Conservation (phyloP, 1,140 invertebrate species). For the Temnothorax curvispinosus region DNA sequence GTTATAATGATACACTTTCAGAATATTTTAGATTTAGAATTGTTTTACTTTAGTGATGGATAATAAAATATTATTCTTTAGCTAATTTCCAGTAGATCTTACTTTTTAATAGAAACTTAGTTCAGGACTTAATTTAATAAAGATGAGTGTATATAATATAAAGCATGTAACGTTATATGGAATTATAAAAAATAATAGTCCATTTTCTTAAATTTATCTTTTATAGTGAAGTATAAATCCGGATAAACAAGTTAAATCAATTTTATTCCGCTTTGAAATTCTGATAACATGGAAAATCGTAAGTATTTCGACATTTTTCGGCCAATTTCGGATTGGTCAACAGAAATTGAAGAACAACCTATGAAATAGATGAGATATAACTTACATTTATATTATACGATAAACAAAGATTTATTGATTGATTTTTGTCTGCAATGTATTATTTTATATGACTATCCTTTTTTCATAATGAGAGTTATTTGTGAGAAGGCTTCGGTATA, state of each 20-base stretch:
- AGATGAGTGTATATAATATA: no score
- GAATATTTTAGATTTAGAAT: not conserved
- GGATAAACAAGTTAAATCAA: not conserved
- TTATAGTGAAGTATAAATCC: no score
- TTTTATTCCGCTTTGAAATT: not conserved
- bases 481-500: not conserved
- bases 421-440: not conserved
- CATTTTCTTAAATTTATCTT: no score
- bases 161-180: no score
- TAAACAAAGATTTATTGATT: not conserved
- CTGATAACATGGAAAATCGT: not conserved
- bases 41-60: not conserved
- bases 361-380: not conserved
- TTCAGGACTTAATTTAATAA: no score
- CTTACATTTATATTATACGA: not conserved
- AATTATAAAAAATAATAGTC: no score
- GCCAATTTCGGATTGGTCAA: no score
- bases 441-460: not conserved
- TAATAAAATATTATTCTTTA: not conserved
- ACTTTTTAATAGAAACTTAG: no score
- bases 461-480: not conserved
- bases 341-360: not conserved
- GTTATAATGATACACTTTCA: not conserved
- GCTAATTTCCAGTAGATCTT: no score
- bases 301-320: not conserved